A percentile compares a stretch with the other conserved stretches of the same genome.
Conservation (phyloP, 2,113 vertebrate species). For the Herpetotheres cachinnans region DNA sequence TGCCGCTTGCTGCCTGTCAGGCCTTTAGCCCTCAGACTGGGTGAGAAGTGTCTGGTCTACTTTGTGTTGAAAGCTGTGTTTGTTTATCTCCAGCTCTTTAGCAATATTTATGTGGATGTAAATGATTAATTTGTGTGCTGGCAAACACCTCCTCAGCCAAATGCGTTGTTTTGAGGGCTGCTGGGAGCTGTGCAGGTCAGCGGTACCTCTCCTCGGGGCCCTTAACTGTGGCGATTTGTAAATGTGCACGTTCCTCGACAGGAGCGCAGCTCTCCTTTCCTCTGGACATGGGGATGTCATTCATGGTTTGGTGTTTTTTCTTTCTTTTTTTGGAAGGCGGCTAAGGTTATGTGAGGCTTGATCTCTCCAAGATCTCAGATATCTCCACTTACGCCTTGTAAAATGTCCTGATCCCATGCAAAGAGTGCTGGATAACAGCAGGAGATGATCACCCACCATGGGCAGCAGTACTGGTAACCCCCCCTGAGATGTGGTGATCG, state of each 20-base stretch:
- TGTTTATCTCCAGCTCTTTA: neutral
- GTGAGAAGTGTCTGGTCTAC: neutral
- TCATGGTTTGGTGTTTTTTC: neutral
- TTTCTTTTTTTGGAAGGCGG: neutral
- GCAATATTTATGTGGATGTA: neutral
- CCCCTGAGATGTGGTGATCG: rapidly evolving
- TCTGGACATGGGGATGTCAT: neutral
- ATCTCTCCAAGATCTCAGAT: neutral
- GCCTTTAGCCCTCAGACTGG: rapidly evolving
- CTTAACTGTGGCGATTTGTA: rapidly evolving
- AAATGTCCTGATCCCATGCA: neutral
- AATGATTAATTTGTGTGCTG: neutral
- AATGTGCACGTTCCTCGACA: neutral
- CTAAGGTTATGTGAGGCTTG: neutral
- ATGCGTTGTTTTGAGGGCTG: neutral
- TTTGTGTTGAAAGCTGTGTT: neutral
- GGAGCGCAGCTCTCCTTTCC: neutral
- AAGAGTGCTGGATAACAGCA: neutral
- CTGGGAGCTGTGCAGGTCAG: neutral
- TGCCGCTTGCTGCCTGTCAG: neutral
- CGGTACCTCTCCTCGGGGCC: neutral
- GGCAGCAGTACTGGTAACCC: rapidly evolving
- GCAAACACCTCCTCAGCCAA: neutral
- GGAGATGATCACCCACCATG: rapidly evolving
- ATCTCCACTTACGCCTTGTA: neutral